Evolutionary conservation across 1,140 invertebrate species (phyloP).

Genomic region (Leptopilina boulardi): DNA sequence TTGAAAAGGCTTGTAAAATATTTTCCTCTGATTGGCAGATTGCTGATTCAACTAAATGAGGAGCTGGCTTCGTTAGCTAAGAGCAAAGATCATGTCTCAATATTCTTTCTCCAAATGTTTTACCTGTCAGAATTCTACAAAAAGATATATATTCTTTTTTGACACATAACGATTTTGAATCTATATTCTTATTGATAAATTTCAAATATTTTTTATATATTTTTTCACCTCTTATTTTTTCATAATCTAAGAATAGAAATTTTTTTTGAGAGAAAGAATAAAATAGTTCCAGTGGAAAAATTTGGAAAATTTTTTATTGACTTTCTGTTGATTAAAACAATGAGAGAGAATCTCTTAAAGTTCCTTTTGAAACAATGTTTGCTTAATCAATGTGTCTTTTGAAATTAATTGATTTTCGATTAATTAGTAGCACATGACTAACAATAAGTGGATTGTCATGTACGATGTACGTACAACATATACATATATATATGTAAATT

Average conservation of each 20-base stretch:
- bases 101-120: neutral
- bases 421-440: neutral
- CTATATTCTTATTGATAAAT: too few relatives aligned
- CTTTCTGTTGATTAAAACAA: neutral
- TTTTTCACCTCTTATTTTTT: too few relatives aligned
- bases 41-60: neutral
- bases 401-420: neutral
- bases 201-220: too few relatives aligned
- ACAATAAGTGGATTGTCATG: neutral
- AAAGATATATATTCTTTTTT: too few relatives aligned
- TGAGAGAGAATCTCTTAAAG: neutral
- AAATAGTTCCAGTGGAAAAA: too few relatives aligned
- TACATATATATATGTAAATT: neutral
- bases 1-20: neutral
- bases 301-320: neutral
- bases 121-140: neutral
- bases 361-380: neutral
- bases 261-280: too few relatives aligned
- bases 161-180: too few relatives aligned
- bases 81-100: neutral
- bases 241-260: too few relatives aligned
- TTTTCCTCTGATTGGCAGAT: conserved; percentile 10
- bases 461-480: neutral
- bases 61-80: neutral
- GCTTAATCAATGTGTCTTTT: neutral